Base-by-base conservation (phyloP, 2,113 vertebrate genomes). In the Epinephelus fuscoguttatus region DNA sequence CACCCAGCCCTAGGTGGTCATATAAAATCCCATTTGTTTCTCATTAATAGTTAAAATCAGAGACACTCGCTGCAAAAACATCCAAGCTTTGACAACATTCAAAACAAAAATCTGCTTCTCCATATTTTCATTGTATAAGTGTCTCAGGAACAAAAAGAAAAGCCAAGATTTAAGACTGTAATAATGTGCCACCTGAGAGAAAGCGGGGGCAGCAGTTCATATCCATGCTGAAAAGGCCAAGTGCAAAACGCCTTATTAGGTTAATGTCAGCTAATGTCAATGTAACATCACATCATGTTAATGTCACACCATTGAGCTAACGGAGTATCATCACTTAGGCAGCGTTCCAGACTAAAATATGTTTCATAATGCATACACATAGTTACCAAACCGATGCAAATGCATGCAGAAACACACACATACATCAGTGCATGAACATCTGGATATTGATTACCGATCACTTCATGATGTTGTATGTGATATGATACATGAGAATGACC, bases 201-300 rank as follows among this genome's bases (percentile, higher is more conserved):
- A 27, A 72, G 13, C 19, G 1, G 55, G 21, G 33, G 25, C 61
- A 67, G n/a, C 60, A 14, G 18, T 76, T 80, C 52, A 70, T 67
- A 59, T 42, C 40, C n/a, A 49, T 59, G 42, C 45, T 76, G 62
- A 47, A 84, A 86, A 80, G 53, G 59, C 52, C 67, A 84, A 53
- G 47, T 70, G 59, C 27, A 8, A 5, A 45, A 67, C 23, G 19
- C 49, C 60, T 63, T 52, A 71, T 81, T 64, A 64, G 63, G 49
- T 49, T 63, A 78, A 90, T 74, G 71, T 66, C 67, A 67, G 45
- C 61, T 77, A 75, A 78, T 78, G 64, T 70, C 82, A 84, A 7
- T 73, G 60, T 45, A 84, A 75, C 59, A 49, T 76, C 42, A 52
- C 47, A 50, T 55, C 53, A 37, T 37, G 56, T 61, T 75, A 45